Base-by-base conservation (phyloP, 2,797 vertebrate species). In the Etheostoma nigrum region DNA sequence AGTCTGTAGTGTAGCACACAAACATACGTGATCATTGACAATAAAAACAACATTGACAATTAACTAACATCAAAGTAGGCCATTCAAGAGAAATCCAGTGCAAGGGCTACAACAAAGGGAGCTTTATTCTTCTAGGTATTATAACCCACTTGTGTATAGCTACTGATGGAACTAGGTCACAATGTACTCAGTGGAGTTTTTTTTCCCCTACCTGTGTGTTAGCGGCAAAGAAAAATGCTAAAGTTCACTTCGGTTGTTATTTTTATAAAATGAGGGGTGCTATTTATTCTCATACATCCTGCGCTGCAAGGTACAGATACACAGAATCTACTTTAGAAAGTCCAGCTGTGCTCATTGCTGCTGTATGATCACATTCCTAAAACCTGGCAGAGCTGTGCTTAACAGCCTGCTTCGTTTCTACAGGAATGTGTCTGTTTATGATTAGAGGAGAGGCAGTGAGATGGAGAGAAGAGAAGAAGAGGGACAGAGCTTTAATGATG, bases 1-100 rank as follows among this genome's bases (percentile, higher is more conserved):
- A 79, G 89, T 60, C 98, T 99, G 86, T 4, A 86, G 90, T 9
- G 36, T 11, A 78, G 66, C 48, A 74, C 33, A 78, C 57, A 70
- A 59, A 75, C 9, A 47, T 3, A 25, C 6, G 9, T 51, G 18
- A 59, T 80, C 49, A 65, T 55, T 45, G 66, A 68, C 13, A 67
- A 66, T 48, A 5, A 63, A 67, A 65, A 44, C 47, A 66, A 44
- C 76, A 76, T 2, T 21, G 27, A 70, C 42, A 66, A 74, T 86
- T 69, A 67, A 42, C 63, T 55, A 51, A 84, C 57, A 60, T 74
- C 61, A 76, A 91, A 86, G 80, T 83, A 74, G 81, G 78, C n/a
- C 83, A 72, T 63, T 79, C 25, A 68, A 42, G 62, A 61, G 66
- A 85, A 80, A 79, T 73, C 54, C 36, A 76, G 67, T 42, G n/a